phyloP scores from a whole-genome alignment of 2,113 vertebrate species.

The Nanger granti region DNA sequence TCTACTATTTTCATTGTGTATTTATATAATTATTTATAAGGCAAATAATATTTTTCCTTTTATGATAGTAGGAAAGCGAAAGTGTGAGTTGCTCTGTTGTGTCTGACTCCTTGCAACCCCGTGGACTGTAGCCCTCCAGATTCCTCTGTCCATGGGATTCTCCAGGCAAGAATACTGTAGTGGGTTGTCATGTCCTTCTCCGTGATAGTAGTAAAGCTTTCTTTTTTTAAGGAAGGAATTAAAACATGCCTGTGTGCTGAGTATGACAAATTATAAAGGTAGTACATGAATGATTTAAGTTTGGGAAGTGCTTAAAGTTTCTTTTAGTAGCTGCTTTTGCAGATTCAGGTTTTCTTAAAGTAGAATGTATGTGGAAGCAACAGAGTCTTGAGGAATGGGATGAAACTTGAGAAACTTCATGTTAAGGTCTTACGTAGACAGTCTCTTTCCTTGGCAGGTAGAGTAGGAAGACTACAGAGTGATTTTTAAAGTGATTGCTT shows the following conservation, averaged over 20 bases:
- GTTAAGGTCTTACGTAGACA: neutral
- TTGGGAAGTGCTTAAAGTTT: neutral
- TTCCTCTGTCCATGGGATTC: neutral
- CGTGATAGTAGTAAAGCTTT: neutral
- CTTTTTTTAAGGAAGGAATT: neutral
- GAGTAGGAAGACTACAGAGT: neutral
- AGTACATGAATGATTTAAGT: neutral
- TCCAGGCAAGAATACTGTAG: neutral
- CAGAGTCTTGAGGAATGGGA: neutral
- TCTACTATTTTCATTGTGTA: neutral
- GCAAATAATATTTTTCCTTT: neutral
- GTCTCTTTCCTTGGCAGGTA: neutral
- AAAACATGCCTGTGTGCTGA: neutral
- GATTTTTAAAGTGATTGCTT: neutral
- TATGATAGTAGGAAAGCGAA: neutral
- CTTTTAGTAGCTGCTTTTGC: neutral
- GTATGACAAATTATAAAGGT: neutral
- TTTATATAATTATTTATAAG: neutral
- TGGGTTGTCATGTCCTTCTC: neutral
- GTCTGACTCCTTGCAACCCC: neutral
- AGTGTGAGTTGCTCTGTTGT: neutral
- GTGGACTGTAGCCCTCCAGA: neutral
- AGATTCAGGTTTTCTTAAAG: neutral
- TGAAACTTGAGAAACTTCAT: conserved; percentile 2
- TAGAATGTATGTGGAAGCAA: neutral